Conservation (phyloP, 2,797 vertebrate genomes). For the Microchirus variegatus region DNA sequence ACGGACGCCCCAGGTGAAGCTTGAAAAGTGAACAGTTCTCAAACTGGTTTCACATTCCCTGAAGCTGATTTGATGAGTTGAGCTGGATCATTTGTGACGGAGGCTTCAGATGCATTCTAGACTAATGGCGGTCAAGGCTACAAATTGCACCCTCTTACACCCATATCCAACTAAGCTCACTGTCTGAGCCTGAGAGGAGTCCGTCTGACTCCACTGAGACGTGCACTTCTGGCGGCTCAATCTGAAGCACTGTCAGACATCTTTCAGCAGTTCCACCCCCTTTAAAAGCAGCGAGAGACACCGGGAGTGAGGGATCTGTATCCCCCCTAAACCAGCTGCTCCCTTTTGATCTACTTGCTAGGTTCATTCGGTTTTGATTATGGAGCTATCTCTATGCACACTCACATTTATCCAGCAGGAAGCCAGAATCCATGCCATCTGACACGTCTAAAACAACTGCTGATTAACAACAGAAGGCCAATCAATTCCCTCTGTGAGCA, state of each 20-base stretch:
- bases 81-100: constrained; percentile 64
- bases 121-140: constrained; percentile 68
- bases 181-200: constrained; percentile 51
- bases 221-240: constrained; percentile 55
- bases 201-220: constrained; percentile 48
- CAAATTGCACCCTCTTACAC: constrained; percentile 69
- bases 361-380: constrained; percentile 64
- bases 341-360: constrained; percentile 64
- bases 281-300: constrained; percentile 38
- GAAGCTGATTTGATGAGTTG: constrained; percentile 66
- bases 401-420: constrained; percentile 62
- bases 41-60: constrained; percentile 58
- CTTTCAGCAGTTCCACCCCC: constrained; percentile 49
- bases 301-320: constrained; percentile 47
- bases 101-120: constrained; percentile 62
- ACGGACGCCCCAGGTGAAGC: constrained; percentile 49
- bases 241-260: constrained; percentile 59
- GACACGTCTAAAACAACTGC: constrained; percentile 70
- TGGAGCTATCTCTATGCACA: constrained; percentile 62
- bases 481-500: constrained; percentile 56
- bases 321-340: constrained; percentile 51
- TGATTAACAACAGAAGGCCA: constrained; percentile 73
- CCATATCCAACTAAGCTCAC: constrained; percentile 45
- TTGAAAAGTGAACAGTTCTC: constrained; percentile 66
- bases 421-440: constrained; percentile 63